phyloP scores from a whole-genome alignment of 1,140 invertebrate species.

The Heliconius nattereri region DNA sequence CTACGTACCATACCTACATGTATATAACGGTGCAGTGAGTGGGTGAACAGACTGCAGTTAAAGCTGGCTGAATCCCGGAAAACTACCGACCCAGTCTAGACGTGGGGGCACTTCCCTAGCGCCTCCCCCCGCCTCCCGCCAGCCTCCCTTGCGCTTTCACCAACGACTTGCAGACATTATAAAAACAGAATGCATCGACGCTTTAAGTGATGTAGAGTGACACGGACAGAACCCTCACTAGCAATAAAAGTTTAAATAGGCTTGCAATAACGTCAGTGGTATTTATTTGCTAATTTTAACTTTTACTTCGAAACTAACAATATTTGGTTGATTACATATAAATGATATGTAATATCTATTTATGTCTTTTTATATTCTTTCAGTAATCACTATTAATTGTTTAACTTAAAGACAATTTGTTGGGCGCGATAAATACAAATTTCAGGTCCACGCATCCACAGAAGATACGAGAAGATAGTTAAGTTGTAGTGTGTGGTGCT shows the following conservation, averaged over 20 bases:
- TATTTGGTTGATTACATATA: background rate
- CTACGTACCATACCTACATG: constrained; percentile 49
- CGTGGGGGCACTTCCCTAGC: constrained; percentile 76
- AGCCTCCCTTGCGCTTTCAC: constrained; percentile 73
- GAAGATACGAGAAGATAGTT: too few relatives aligned
- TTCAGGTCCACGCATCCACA: too few relatives aligned
- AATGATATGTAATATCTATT: background rate
- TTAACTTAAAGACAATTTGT: too few relatives aligned
- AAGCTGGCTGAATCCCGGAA: constrained; percentile 79
- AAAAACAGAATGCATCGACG: constrained; percentile 72
- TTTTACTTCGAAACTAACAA: constrained; percentile 30
- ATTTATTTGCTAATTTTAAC: constrained; percentile 26
- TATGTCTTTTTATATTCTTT: too few relatives aligned
- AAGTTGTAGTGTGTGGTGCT: too few relatives aligned
- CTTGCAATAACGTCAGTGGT: background rate
- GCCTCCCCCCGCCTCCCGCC: constrained; percentile 45
- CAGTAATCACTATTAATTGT: too few relatives aligned
- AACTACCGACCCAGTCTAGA: constrained; percentile 81
- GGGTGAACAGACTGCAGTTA: constrained; percentile 77
- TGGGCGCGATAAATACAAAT: too few relatives aligned
- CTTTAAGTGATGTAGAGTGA: constrained; percentile 64
- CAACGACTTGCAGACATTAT: constrained; percentile 77
- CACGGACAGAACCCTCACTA: constrained; percentile 53
- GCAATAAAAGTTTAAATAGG: background rate
- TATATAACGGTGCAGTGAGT: constrained; percentile 71